Base-by-base conservation (phyloP, 2,113 vertebrate species). In the Nothocercus nigrocapillus region DNA sequence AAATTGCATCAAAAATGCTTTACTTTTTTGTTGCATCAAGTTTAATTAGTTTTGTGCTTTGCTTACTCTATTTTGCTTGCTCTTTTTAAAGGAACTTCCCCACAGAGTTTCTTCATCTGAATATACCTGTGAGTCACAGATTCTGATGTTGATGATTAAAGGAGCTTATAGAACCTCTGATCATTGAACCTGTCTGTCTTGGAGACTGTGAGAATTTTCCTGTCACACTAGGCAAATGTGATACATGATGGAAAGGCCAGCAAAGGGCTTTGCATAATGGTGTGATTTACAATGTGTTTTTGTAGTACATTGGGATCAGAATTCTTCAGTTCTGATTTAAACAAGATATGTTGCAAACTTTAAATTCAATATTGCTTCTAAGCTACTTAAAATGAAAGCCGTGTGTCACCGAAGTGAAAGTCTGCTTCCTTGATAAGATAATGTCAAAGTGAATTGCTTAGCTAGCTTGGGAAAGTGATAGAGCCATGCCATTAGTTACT, bases 31-130 rank as follows among this genome's bases (percentile, higher is more conserved):
- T 97, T 97, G 81, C 87, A 98, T 93, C 95, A 94, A 97, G 87
- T 98, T 97, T 98, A 98, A 98, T 98, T 98, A 98, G 96, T 97
- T 98, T 97, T 97, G 93, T 97, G 94, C 44, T 96, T 95, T 98
- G 95, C 97, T 98, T 95, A 89, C 89, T 97, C 77, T 93, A 28
- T 97, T 98, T 97, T 93, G 40, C 54, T 95, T 92, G 88, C 61
- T 95, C 72, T 96, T 97, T 97, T 68, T 86, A 76, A 92, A 88
- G 54, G 79, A 74, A 89, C 83, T 94, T 82, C 68, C 70, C 72
- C 74, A 77, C 82, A 90, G 73, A 90, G 73, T 85, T 96, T 97
- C 82, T 97, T 96, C 58, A 19, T 95, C 38, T 85, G 90, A 95
- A 89, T 86, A 45, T 63, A 88, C 82, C 51, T 92, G 88, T 88